Evolutionary conservation across 2,888 invertebrate genomes (phyloP).

Genomic region (Perizoma affinitatum): DNA sequence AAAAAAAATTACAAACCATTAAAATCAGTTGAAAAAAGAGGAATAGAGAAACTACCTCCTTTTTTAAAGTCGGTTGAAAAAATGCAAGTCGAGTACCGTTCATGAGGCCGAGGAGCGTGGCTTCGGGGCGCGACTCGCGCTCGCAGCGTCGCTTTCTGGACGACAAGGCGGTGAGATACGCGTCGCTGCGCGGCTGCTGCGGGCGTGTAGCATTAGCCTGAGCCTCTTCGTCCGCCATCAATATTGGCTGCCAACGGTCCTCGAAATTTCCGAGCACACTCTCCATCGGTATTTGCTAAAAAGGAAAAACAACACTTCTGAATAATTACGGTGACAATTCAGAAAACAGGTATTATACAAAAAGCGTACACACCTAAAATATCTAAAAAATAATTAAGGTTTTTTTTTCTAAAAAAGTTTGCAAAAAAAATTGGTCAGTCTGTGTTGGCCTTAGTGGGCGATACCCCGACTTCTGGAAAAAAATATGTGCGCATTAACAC

Average conservation of each 20-base stretch:
- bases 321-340: not conserved
- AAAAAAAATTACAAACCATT: too few relatives aligned
- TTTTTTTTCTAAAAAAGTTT: too few relatives aligned
- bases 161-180: conserved; percentile 95
- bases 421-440: too few relatives aligned
- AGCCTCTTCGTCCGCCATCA: conserved; percentile 90
- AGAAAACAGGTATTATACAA: too few relatives aligned
- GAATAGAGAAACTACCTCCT: too few relatives aligned
- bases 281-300: conserved; percentile 60
- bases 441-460: too few relatives aligned
- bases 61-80: too few relatives aligned
- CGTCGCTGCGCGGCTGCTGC: conserved; percentile 91
- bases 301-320: conserved; percentile 9
- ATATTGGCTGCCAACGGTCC: conserved; percentile 92
- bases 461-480: too few relatives aligned
- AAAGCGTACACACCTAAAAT: too few relatives aligned
- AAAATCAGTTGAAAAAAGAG: too few relatives aligned
- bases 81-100: conserved; percentile 46
- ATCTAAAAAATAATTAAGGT: too few relatives aligned
- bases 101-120: conserved; percentile 60
- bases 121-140: conserved; percentile 57
- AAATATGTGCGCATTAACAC: too few relatives aligned
- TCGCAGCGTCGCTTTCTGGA: conserved; percentile 93
- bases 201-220: conserved; percentile 65
- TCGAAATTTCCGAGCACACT: conserved; percentile 75